Evolutionary conservation across 2,888 invertebrate species (phyloP).

Genomic region (Branchipolynoe longqiensis): DNA sequence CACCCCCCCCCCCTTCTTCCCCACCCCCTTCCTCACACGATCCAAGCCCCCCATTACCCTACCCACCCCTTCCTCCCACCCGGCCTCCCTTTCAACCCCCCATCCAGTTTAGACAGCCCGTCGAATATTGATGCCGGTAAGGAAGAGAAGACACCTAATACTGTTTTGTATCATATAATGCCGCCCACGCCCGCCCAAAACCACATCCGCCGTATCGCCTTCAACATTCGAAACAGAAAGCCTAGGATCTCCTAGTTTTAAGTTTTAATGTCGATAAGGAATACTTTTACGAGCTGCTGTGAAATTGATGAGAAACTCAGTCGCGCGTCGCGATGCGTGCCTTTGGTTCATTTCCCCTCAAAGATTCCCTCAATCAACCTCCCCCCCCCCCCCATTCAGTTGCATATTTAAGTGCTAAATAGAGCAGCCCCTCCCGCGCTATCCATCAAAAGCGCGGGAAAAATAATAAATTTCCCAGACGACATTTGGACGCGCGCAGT

Average conservation of each 20-base stretch:
- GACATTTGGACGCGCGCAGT: neutral
- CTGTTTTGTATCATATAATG: slow-evolving; percentile 13
- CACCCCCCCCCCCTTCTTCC: neutral
- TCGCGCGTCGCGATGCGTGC: no score
- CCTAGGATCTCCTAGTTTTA: no score
- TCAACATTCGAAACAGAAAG: no score
- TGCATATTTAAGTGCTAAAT: neutral
- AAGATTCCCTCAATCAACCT: neutral
- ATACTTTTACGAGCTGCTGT: no score
- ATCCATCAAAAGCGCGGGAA: neutral
- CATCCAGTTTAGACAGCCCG: no score
- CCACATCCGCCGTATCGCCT: slow-evolving; percentile 32
- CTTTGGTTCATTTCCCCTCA: neutral
- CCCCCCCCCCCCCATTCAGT: neutral
- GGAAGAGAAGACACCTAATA: neutral
- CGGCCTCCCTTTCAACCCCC: no score
- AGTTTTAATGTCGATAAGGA: no score
- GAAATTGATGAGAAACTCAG: no score
- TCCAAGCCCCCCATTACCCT: no score
- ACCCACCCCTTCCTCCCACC: no score
- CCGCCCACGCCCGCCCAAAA: no score
- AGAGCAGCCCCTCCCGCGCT: neutral
- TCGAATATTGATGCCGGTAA: neutral
- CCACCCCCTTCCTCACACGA: neutral
- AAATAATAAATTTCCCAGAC: neutral